Evolutionary conservation across 2,113 vertebrate species (phyloP), one percentile per base, ranked within the genome.

Genomic region (Crotalus horridus): DNA sequence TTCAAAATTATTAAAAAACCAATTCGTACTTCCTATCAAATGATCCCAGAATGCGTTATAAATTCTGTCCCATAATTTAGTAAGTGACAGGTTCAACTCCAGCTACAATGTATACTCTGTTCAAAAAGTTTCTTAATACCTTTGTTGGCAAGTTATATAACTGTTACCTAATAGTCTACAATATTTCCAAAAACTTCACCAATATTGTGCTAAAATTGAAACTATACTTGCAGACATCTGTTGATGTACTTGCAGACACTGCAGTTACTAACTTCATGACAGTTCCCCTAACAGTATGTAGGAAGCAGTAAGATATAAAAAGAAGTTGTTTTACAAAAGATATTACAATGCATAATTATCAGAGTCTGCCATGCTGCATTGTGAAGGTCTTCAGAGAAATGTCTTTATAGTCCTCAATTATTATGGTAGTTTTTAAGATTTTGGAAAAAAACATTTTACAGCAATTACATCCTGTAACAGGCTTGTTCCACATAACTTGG

Each of bases 331-430:
- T 92, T 94, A 91, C 24, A 93, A 85, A 87, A 92, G 90, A 94
- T 85, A 96, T 95, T 95, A 92, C 39, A 88, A 54, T 24, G 43
- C n/a, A 51, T 64, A 86, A 91, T 12, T 12, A 6, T 59, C 89
- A 43, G 74, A 81, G 23, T 23, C 29, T 1, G 0, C 24, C 92
- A 93, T 43, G 20, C 69, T 58, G 11, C 53, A 92, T 91, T 93
- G 46, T 94, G 1, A 55, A 85, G 1, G 87, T 12, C 93, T 95
- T 81, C 88, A 85, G 0, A 0, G 1, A 51, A 9, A 13, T 85
- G 56, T 20, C 29, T 93, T 74, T 56, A 59, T 13, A 23, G 46
- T 85, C 2, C 4, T 13, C 33, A 59, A 91, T 56, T 74, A 88
- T 11, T 56, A 33, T 58, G 90, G 88, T 91, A 94, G 51, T 43